These are phyloP conservation scores for Sipha maydis DNA, from an alignment of 2,888 invertebrate species.

Conservation along the genomic window DNA sequence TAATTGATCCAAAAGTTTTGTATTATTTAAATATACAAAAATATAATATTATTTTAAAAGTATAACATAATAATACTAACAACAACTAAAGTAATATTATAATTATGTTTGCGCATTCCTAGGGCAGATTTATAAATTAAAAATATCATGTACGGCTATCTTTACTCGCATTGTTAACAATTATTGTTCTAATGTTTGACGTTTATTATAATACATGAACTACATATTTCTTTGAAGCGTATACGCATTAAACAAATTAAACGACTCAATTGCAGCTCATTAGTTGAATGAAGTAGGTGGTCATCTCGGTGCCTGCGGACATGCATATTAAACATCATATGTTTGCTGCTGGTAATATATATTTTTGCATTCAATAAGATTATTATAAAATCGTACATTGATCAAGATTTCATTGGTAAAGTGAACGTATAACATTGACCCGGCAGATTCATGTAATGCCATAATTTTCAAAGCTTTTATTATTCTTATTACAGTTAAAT, in stretches of 20 bases:
- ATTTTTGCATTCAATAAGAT: neutral
- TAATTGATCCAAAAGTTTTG: no score
- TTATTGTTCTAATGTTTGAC: neutral
- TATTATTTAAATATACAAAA: no score
- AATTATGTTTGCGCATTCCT: neutral
- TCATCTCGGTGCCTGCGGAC: neutral
- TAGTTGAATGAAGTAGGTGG: conserved; percentile 11
- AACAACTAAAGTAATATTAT: neutral
- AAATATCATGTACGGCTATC: neutral
- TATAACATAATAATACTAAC: neutral
- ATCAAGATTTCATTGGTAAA: neutral
- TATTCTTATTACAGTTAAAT: no score
- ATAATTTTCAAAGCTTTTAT: no score
- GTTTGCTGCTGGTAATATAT: neutral
- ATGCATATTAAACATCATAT: neutral
- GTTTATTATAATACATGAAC: neutral
- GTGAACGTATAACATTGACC: neutral
- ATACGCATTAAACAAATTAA: conserved; percentile 3
- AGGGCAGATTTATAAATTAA: neutral
- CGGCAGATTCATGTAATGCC: neutral
- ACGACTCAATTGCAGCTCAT: conserved; percentile 26
- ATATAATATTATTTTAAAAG: no score
- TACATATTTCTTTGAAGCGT: neutral
- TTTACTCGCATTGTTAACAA: neutral
- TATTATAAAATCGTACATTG: neutral